Conservation (phyloP, 2,888 invertebrate species). For the Acronicta psi region DNA sequence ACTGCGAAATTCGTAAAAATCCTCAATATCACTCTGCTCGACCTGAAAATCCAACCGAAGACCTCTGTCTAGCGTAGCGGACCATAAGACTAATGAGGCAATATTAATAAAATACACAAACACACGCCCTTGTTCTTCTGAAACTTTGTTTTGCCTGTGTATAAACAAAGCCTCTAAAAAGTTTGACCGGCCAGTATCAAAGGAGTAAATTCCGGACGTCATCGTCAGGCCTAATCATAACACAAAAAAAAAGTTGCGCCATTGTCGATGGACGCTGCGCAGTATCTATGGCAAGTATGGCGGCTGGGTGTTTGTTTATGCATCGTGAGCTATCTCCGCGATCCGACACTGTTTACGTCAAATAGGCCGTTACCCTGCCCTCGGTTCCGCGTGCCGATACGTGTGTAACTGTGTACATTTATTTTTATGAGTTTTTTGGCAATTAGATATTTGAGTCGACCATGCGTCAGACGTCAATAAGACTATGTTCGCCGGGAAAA, state of each 20-base stretch:
- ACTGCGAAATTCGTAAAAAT: no score
- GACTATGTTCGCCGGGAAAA: background rate
- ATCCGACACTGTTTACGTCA: slow-evolving; percentile 52
- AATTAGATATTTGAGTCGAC: slow-evolving; percentile 5
- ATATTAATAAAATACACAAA: no score
- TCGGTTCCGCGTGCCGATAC: slow-evolving; percentile 28
- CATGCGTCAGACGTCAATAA: slow-evolving; percentile 4
- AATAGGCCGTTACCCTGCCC: slow-evolving; percentile 46
- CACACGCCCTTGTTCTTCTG: no score
- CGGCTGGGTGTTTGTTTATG: slow-evolving; percentile 39
- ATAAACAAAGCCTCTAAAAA: no score
- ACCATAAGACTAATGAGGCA: no score
- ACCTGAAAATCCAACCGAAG: no score
- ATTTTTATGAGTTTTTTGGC: slow-evolving; percentile 47
- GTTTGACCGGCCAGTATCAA: slow-evolving; percentile 15
- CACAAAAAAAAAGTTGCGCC: slow-evolving; percentile 33
- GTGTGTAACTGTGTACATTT: slow-evolving; percentile 15
- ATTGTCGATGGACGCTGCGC: slow-evolving; percentile 47
- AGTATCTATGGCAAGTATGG: slow-evolving; percentile 44
- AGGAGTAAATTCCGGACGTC: slow-evolving; percentile 11
- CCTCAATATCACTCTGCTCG: no score
- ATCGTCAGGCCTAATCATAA: slow-evolving; percentile 19
- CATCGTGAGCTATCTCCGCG: slow-evolving; percentile 41
- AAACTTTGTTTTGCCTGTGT: no score
- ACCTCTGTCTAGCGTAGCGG: no score